Evolutionary conservation across 2,888 invertebrate species (phyloP).

Genomic region (Dryomyza anilis): DNA sequence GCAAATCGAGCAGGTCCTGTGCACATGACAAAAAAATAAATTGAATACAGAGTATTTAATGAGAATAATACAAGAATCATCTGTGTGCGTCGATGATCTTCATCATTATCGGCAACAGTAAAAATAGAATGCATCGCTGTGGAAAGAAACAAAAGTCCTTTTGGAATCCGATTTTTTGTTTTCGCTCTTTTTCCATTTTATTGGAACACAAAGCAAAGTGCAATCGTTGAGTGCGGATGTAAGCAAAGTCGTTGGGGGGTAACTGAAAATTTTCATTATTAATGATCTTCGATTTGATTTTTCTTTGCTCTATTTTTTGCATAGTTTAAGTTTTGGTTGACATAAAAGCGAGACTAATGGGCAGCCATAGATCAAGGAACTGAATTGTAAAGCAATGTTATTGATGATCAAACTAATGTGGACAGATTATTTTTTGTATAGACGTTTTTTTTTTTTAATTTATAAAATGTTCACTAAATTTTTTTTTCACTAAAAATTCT

Average conservation of each 20-base stretch:
- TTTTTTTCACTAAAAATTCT: no score
- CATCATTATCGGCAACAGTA: no score
- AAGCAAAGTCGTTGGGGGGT: not conserved
- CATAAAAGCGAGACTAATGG: not conserved
- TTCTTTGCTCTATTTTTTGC: not conserved
- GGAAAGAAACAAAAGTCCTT: not conserved
- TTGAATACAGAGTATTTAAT: no score
- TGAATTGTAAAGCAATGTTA: no score
- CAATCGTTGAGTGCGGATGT: not conserved
- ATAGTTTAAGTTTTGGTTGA: not conserved
- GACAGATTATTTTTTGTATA: no score
- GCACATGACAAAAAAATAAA: not conserved
- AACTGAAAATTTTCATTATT: not conserved
- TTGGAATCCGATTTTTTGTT: not conserved
- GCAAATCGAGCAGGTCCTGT: slow-evolving; percentile 38
- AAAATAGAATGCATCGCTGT: not conserved
- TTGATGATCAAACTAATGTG: no score
- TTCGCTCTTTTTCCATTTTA: not conserved
- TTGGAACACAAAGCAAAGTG: not conserved
- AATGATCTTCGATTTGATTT: not conserved
- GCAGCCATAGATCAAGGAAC: not conserved
- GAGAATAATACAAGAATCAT: slow-evolving; percentile 3
- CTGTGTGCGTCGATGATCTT: not conserved
- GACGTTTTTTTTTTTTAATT: not conserved
- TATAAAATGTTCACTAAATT: not conserved